phyloP scores from a whole-genome alignment of 2,113 vertebrate genomes.

The Deroptyus accipitrinus region DNA sequence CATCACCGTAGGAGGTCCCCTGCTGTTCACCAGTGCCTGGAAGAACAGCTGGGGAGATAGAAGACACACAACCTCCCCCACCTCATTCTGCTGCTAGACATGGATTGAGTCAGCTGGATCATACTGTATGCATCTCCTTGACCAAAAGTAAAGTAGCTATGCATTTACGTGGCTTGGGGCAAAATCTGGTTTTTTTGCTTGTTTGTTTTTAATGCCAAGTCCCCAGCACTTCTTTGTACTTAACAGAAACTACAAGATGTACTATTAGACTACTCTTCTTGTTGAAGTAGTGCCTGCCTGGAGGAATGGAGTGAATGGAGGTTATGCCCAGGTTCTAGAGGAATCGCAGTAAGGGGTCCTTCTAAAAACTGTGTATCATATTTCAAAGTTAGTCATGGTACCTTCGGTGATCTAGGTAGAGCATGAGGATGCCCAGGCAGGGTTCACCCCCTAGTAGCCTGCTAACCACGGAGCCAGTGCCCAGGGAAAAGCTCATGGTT shows the following conservation, averaged over 20 bases:
- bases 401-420: neutral
- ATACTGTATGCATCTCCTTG: neutral
- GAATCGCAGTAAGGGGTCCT: neutral
- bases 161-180: neutral
- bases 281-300: neutral
- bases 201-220: neutral
- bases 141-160: neutral
- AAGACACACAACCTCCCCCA: neutral
- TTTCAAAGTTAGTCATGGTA: neutral
- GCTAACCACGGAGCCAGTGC: accelerated
- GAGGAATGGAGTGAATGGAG: neutral
- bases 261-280: neutral
- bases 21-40: neutral
- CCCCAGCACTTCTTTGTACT: neutral
- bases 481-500: accelerated
- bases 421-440: neutral
- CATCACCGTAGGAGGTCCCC: accelerated
- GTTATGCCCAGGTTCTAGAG: neutral
- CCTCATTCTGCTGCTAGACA: neutral
- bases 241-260: neutral
- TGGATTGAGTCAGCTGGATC: neutral
- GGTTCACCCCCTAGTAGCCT: neutral
- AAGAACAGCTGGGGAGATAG: neutral
- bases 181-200: neutral
- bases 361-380: neutral